Evolutionary conservation across 2,797 vertebrate genomes (phyloP).

Genomic region (Halcyon badia): DNA sequence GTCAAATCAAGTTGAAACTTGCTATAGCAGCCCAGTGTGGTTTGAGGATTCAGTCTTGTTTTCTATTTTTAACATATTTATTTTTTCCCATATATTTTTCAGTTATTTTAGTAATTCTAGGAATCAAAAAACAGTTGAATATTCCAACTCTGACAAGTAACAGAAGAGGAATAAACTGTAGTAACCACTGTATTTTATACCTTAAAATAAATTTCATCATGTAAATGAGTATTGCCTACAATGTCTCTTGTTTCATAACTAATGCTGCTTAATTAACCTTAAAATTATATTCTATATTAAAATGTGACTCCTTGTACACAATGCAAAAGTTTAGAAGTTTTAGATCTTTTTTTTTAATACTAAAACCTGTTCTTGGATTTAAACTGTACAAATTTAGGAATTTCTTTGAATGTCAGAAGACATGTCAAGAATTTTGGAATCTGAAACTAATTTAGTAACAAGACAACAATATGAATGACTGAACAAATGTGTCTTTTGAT

Average conservation of each 20-base stretch:
- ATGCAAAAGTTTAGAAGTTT: background rate
- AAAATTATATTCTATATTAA: background rate
- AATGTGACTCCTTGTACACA: background rate
- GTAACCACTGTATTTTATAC: background rate
- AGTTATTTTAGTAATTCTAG: background rate
- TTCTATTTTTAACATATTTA: background rate
- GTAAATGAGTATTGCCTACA: background rate
- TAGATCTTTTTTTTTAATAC: background rate
- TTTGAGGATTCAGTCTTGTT: background rate
- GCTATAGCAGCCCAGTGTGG: background rate
- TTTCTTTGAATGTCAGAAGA: background rate
- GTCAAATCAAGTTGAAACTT: background rate
- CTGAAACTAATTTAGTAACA: background rate
- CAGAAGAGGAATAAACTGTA: background rate
- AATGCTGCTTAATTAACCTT: background rate
- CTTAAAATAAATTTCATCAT: background rate
- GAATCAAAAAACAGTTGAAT: background rate
- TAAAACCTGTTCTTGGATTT: background rate
- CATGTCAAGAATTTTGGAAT: background rate
- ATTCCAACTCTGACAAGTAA: background rate
- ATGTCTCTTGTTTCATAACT: background rate
- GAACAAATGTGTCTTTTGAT: background rate
- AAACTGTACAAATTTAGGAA: background rate
- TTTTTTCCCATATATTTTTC: background rate
- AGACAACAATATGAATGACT: background rate